phyloP scores from a whole-genome alignment of 2,797 vertebrate species.

The Diplodus puntazzo region DNA sequence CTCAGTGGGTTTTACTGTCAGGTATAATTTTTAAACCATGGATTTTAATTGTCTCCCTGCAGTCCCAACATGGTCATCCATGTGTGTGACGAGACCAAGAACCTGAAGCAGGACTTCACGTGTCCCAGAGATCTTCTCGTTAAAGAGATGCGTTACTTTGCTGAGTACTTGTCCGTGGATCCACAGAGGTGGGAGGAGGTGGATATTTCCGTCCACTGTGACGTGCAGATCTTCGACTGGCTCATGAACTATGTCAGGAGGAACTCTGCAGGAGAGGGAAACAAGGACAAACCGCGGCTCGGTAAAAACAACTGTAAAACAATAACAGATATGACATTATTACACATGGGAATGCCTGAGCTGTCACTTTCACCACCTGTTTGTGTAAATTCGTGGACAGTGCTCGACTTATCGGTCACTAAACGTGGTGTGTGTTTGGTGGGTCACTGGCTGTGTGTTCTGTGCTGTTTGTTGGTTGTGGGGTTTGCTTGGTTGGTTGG shows the following conservation, averaged over 20 bases:
- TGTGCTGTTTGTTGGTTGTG: conserved; percentile 64
- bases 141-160: conserved; percentile 98
- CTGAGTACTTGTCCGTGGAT: conserved; percentile 95
- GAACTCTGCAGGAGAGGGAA: conserved; percentile 87
- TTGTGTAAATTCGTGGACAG: conserved; percentile 21
- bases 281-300: conserved; percentile 89
- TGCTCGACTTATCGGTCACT: conserved; percentile 38
- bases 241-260: conserved; percentile 97
- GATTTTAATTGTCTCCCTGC: conserved; percentile 6
- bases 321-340: conserved; percentile 14
- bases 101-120: conserved; percentile 96
- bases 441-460: conserved; percentile 64
- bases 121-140: conserved; percentile 96
- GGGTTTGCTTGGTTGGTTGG: conserved; percentile 72
- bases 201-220: conserved; percentile 99
- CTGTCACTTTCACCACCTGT: conserved; percentile 33
- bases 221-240: conserved; percentile 99
- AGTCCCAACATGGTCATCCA: conserved; percentile 99
- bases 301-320: conserved; percentile 80
- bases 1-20: background rate
- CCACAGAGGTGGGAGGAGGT: conserved; percentile 97
- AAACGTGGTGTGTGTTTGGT: conserved; percentile 47
- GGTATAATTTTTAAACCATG: background rate
- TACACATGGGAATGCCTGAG: conserved; percentile 36
- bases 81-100: conserved; percentile 98